phyloP scores from a whole-genome alignment of 2,888 invertebrate genomes.

The Erebia palarica region DNA sequence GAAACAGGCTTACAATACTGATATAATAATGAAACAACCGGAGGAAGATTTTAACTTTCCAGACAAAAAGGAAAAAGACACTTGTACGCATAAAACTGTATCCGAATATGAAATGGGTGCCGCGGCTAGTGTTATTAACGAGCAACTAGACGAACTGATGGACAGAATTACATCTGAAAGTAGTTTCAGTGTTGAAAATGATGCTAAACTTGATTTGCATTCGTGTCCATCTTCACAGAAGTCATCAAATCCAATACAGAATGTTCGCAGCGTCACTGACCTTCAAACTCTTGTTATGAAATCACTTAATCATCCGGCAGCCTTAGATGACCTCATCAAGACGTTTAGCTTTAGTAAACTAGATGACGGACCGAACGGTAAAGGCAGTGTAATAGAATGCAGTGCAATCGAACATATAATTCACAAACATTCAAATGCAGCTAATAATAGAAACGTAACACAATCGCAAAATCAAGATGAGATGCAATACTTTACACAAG shows the following conservation, averaged over 20 bases:
- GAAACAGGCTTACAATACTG: slow-evolving; percentile 52
- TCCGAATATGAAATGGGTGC: slow-evolving; percentile 50
- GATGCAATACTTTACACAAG: slow-evolving; percentile 15
- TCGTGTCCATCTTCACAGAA: slow-evolving; percentile 27
- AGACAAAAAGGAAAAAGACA: slow-evolving; percentile 40
- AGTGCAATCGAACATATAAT: slow-evolving; percentile 7
- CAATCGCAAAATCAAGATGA: neutral
- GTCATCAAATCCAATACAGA: slow-evolving; percentile 33
- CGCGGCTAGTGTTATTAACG: slow-evolving; percentile 50
- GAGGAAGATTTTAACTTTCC: slow-evolving; percentile 45
- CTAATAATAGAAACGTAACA: neutral
- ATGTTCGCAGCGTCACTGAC: slow-evolving; percentile 46
- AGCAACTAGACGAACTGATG: slow-evolving; percentile 52
- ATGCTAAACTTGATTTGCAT: slow-evolving; percentile 25
- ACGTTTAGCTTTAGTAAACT: slow-evolving; percentile 45
- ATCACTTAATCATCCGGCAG: slow-evolving; percentile 39
- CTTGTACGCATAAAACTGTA: slow-evolving; percentile 42
- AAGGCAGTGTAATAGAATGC: slow-evolving; percentile 34
- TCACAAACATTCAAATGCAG: slow-evolving; percentile 8
- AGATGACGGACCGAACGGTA: slow-evolving; percentile 42
- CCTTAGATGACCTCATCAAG: slow-evolving; percentile 26
- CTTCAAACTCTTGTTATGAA: slow-evolving; percentile 46
- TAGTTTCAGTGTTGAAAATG: slow-evolving; percentile 38
- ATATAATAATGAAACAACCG: slow-evolving; percentile 52
- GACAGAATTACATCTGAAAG: slow-evolving; percentile 49